Base-by-base conservation (phyloP, 2,888 invertebrate genomes). In the Eucera pruinosa region DNA sequence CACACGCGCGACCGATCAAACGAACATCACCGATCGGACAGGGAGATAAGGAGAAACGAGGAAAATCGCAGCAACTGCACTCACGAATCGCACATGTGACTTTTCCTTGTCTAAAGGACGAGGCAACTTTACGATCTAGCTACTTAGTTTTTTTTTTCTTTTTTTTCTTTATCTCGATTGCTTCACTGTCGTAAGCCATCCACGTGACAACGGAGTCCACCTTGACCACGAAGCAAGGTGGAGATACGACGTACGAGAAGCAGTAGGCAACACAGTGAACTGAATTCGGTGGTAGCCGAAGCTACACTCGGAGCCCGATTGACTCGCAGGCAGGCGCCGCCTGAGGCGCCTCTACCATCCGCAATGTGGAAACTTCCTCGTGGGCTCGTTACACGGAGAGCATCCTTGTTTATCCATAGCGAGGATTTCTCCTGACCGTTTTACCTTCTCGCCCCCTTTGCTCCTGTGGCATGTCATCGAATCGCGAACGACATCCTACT, bases 181-280 rank as follows among this genome's bases (percentile, higher is more conserved):
- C 23, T 23, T 39, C 39, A 18, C 39, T 52, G 20, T 30, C 72
- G 64, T 20, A 11, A 43, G 30, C 9, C 50, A 30, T 2, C 58
- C 78, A 64, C 72, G 79, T 78, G 83, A 67, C 83, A 54, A 48
- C 58, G 64, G n/a, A 54, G 64, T 66, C 65, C 61, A 80, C 70
- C 80, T 77, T 80, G 76, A 80, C 75, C 76, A 69, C 76, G 65
- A 64, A 41, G 55, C 54, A 45, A 57, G 62, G 55, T 47, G 47
- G 54, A 65, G 71, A 20, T 76, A 64, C 85, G 88, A 87, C 84
- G 82, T 83, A 84, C 83, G 78, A n/a, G n/a, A 84, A 87, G 83
- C 81, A 81, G 83, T 86, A 86, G 85, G 76, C 87, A 84, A 80
- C 88, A 86, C 82, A 83, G 86, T 85, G 83, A 84, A 90, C 89